A percentile compares a stretch with the other conserved stretches of the same genome.
phyloP scores from a whole-genome alignment of 2,113 vertebrate genomes.

The Microtus pennsylvanicus region DNA sequence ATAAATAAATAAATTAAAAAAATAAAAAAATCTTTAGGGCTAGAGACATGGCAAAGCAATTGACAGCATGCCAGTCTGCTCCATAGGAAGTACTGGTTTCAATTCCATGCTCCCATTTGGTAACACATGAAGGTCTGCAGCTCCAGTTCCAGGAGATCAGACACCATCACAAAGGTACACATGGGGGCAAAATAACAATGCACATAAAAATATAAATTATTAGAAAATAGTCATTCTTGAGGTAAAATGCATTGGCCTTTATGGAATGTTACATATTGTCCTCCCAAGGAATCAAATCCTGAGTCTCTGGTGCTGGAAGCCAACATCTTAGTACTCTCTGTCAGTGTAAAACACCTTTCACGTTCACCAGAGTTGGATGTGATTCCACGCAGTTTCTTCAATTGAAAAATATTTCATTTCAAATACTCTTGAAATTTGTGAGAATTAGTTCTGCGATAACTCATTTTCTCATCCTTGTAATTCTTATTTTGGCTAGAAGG shows the following conservation, averaged over 20 bases:
- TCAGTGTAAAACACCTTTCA: slow-evolving; percentile 62
- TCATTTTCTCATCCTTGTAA: neutral
- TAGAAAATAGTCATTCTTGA: neutral
- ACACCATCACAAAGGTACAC: too few relatives aligned
- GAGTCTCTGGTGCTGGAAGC: slow-evolving; percentile 43
- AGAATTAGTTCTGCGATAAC: neutral
- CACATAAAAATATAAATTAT: too few relatives aligned
- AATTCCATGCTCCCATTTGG: neutral
- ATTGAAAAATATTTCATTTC: slow-evolving; percentile 17
- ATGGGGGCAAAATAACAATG: too few relatives aligned
- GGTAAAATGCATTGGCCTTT: slow-evolving; percentile 66
- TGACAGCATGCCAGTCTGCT: neutral
- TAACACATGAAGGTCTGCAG: neutral
- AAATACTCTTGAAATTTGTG: slow-evolving; percentile 14
- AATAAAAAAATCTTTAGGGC: too few relatives aligned
- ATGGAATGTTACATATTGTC: slow-evolving; percentile 57
- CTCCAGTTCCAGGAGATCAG: too few relatives aligned
- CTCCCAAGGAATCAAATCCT: slow-evolving; percentile 31
- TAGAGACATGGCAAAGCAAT: neutral
- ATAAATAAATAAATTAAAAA: too few relatives aligned
- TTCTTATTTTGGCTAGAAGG: neutral
- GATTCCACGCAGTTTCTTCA: slow-evolving; percentile 60
- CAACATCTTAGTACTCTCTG: neutral
- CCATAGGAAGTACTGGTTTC: neutral
- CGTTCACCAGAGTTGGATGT: neutral